Evolutionary conservation across 2,113 vertebrate genomes (phyloP), one percentile per base, ranked within the genome.

Genomic region (Ceuthmochares aereus): DNA sequence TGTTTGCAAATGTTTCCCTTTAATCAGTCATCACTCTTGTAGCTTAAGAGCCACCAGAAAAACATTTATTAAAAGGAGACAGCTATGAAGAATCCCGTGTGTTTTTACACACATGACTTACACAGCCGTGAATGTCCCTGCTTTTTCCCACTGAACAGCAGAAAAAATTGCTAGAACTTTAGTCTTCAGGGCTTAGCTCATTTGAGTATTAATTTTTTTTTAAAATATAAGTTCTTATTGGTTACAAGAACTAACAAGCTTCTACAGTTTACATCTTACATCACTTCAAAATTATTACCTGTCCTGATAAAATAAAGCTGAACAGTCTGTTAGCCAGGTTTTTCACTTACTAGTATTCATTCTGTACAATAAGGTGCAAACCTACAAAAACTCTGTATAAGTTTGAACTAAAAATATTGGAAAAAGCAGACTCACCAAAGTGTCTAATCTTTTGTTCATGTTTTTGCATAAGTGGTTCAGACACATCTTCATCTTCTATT

Each of bases 361-460:
- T 76, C 25, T 62, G 20, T 52, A 84, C 22, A 69, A 45, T n/a
- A 82, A 32, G 8, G 6, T 90, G 32, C 8, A 84, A 89, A 73
- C 16, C 67, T 72, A 81, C 26, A 87, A 7, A 66, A 73, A 88
- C n/a, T 68, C 36, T 20, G 52, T 37, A 60, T 14, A 51, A 90
- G 2, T 27, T 23, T 90, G 32, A 37, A 81, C 36, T 63, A 74
- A 87, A 88, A 93, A 81, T 34, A 3, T 27, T 84, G 60, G 22
- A 80, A 95, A 68, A 77, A 87, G 34, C 6, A 58, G 25, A 98
- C 99, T 98, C 97, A 99, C 99, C 99, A 37, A 99, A 99, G 98
- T 99, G 98, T 94, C 98, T 98, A 82, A 99, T 98, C 89, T 99
- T 99, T 96, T 98, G 98, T 84, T 99, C 99, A 68, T 99, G 98